Base-by-base conservation (phyloP, 2,113 vertebrate genomes). In the Myotis davidii region DNA sequence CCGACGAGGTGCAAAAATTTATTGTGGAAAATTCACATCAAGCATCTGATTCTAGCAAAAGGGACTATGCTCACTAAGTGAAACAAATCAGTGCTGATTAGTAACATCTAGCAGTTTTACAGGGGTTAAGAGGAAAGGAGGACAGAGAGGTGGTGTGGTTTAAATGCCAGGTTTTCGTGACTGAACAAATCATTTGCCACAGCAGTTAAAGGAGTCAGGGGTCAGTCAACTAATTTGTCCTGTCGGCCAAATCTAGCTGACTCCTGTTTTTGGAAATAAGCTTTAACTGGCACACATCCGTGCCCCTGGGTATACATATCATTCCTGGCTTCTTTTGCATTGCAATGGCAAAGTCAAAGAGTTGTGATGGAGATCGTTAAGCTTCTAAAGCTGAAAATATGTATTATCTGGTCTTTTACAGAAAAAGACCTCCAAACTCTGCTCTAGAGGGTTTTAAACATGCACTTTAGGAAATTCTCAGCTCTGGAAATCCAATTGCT, bases 21-120 rank as follows among this genome's bases (percentile, higher is more conserved):
- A 18, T 50, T 77, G 42, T 64, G 88, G 96, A 97, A 97, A 97
- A 88, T 90, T 96, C 92, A 90, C 92, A 88, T 16, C 32, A 5
- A 73, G 67, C 7, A 37, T 69, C 76, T 85, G 23, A 37, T 91
- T 77, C 84, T 64, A 61, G 27, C 39, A 9, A 61, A 70, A 59
- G 12, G 6, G 16, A 39, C 20, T 39, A 17, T 16, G 56, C 42
- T 85, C 79, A 65, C 54, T 29, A 34, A 67, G 29, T 52, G 82
- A 93, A 77, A 65, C 4, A 21, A 39, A 67, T 86, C 69, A 50
- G 20, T 16, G 29, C 45, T 34, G 17, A 50, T 87, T 56, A 16
- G 17, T 16, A 72, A 73, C 11, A 21, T 59, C 39, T 39, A 77
- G 23, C 39, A 8, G 48, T 59, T 88, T 37, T 20, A 21, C 1